Base-by-base conservation (phyloP, 2,888 invertebrate species). In the Abscondita cerata region DNA sequence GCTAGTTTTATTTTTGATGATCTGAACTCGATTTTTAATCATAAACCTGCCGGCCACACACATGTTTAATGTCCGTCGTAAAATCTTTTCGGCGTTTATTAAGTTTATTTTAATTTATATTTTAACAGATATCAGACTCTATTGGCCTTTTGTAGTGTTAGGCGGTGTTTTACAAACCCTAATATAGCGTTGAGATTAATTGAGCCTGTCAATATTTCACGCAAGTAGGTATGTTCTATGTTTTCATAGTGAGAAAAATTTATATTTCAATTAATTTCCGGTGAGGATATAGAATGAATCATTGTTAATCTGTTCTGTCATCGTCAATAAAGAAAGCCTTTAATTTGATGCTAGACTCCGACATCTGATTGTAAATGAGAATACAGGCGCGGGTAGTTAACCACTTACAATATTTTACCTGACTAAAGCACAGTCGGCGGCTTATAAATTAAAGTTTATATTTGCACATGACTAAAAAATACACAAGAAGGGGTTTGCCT, bases 221-320 rank as follows among this genome's bases (percentile, higher is more conserved):
- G 25, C 25, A 25, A 25, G 25, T 15, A 44, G 44, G 44, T 44
- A 44, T 25, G 25, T 44, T 44, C 15, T 44, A 16, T 44, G 18
- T 44, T 48, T 20, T 25, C 9, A 48, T 31, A 48, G 15, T 8
- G 25, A 48, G 48, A 48, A 36, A 38, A 8, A 19, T 58, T 51
- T 55, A 18, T 44, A 44, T 44, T 44, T 44, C 44, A 16, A 16
- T 16, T 44, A 44, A 52, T 59, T 64, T 64, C 63, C 63, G 63
- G 63, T 64, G 51, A 54, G 54, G 46, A 59, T 52, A 38, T 36
- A 70, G 73, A 72, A 74, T 75, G 75, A 75, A 75, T 75, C 75
- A 75, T 71, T 70, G 70, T 70, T 71, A 70, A 65, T 52, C 56
- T 72, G 70, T 69, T 72, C 73, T 76, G 76, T 76, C 75, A 75